phyloP scores from a whole-genome alignment of 2,113 vertebrate species.

The Psittacara wagleri region DNA sequence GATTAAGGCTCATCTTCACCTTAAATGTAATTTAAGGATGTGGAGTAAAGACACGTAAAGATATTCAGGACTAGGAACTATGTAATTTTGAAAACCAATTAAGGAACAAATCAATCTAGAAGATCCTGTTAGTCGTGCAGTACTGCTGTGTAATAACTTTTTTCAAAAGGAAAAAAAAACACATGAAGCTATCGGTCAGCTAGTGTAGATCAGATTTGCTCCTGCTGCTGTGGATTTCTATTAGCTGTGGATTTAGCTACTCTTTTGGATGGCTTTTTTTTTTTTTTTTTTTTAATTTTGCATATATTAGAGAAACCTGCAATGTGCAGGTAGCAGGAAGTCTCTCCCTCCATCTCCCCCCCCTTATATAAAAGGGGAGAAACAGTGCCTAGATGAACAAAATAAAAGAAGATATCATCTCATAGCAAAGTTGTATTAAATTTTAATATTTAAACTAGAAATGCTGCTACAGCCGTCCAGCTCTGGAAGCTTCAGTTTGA shows the following conservation, averaged over 20 bases:
- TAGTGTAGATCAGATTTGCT: background rate
- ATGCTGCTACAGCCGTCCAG: background rate
- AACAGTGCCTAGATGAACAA: background rate
- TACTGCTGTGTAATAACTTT: background rate
- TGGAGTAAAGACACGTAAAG: background rate
- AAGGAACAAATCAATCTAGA: constrained; percentile 8
- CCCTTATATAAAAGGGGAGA: background rate
- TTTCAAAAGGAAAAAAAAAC: background rate
- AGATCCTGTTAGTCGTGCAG: background rate
- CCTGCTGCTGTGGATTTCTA: background rate
- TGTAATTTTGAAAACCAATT: constrained; percentile 8
- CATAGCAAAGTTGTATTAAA: background rate
- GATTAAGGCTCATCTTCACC: background rate
- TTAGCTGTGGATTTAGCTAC: background rate
- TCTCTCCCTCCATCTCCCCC: background rate
- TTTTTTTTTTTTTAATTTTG: background rate
- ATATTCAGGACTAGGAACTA: background rate
- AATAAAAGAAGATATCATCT: background rate
- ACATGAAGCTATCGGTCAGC: background rate
- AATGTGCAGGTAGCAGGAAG: background rate
- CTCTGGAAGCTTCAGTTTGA: background rate
- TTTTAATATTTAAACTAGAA: background rate
- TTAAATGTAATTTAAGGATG: background rate
- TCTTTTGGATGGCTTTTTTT: background rate
- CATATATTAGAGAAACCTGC: background rate